Base-by-base conservation (phyloP, 2,888 invertebrate species). In the Drosophila mayaguana region DNA sequence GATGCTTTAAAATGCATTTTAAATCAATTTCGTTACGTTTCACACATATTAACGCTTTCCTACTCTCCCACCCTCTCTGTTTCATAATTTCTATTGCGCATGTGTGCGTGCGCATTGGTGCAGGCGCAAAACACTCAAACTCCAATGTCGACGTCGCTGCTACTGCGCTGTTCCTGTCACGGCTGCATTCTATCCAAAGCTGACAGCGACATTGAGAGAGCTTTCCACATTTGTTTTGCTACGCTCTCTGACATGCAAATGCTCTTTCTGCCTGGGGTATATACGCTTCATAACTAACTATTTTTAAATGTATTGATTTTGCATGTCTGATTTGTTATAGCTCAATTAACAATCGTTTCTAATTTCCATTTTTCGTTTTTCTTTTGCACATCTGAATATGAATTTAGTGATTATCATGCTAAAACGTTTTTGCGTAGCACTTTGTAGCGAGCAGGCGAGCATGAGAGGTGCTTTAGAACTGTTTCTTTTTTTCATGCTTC, bases 21-120 rank as follows among this genome's bases (percentile, higher is more conserved):
- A 83, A 90, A 90, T 91, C 85, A 86, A 91, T 90, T 90, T 88
- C 70, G 87, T 78, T 83, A 74, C 81, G 67, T 77, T 81, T 75
- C 56, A 80, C 72, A 70, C 78, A 53, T 51, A 55, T 56, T 50
- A 56, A 59, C 69, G 28, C 51, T 54, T 50, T 54, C 38, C 48
- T 34, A 46, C 34, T 28, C 62, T 38, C 51, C 9, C 40, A 28
- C 11, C 50, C 45, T 25, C 65, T 40, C 40, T 25, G 22, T 36
- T 50, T 53, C 18, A 51, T 51, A 32, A 11, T 45, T 25, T 45
- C 36, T n/a, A 38, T 43, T 45, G 56, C 51, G 46, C 46, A 63
- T 64, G 54, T 64, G 64, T 70, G 64, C 43, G 42, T 64, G 57
- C 48, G 57, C 48, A 54, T 61, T 54, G 32, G 28, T 67, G 48